Percentiles rank a stretch among this genome's conserved stretches.
Evolutionary conservation across 2,113 vertebrate genomes (phyloP).

Genomic region (Cyrtonyx montezumae): DNA sequence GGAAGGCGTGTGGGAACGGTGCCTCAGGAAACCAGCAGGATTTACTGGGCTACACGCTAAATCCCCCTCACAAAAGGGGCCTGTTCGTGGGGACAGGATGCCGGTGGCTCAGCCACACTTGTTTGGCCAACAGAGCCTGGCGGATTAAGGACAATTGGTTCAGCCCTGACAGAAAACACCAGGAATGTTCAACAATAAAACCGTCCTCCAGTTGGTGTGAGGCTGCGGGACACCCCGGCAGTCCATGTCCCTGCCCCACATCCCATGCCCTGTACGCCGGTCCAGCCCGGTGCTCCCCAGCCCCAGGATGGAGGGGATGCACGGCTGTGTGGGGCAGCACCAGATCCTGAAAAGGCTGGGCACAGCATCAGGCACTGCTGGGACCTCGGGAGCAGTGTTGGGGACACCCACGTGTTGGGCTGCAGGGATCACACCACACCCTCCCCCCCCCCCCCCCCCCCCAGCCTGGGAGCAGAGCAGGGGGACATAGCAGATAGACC

Average conservation of each 20-base stretch:
- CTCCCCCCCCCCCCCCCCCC: too few species aligned
- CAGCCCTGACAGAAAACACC: conserved; percentile 77
- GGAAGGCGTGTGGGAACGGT: conserved; percentile 62
- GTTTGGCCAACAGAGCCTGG: conserved; percentile 76
- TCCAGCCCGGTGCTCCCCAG: neutral
- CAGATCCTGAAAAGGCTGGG: fast-evolving
- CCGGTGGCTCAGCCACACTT: conserved; percentile 74
- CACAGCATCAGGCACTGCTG: neutral
- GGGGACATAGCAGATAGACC: neutral
- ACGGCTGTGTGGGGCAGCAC: neutral
- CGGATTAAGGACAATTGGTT: conserved; percentile 79
- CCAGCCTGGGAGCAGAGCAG: neutral
- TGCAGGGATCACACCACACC: neutral
- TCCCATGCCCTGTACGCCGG: neutral
- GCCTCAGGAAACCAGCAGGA: conserved; percentile 73
- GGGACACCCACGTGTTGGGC: neutral
- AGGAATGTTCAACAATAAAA: conserved; percentile 79
- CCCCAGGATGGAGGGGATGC: neutral
- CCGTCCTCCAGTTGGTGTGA: conserved; percentile 66
- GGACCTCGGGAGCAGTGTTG: neutral
- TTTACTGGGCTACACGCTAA: conserved; percentile 72
- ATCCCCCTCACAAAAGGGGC: conserved; percentile 76
- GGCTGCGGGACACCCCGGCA: fast-evolving
- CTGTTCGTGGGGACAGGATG: conserved; percentile 74
- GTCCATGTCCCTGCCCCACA: neutral